Percentiles rank a stretch among this genome's conserved stretches.
These are phyloP conservation scores for Channa maculata DNA, from an alignment of 2,113 vertebrate genomes.

Conservation along the genomic window DNA sequence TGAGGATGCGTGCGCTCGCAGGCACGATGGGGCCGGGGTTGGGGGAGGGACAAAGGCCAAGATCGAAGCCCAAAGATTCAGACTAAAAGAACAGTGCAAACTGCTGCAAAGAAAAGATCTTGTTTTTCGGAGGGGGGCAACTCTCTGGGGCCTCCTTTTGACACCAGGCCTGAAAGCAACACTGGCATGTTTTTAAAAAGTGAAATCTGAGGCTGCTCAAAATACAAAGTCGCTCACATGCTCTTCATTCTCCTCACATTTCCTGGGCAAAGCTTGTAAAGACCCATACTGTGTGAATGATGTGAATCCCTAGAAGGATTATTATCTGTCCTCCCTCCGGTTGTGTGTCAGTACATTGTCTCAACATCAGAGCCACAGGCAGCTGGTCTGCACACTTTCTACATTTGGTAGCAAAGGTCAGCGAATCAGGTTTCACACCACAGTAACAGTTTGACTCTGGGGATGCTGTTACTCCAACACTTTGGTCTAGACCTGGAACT, in stretches of 20 bases:
- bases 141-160: too few relatives aligned
- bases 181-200: neutral
- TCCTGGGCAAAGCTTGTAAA: conserved; percentile 17
- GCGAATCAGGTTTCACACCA: conserved; percentile 12
- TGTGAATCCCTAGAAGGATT: conserved; percentile 42
- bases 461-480: neutral
- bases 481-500: neutral
- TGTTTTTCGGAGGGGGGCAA: too few relatives aligned
- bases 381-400: conserved; percentile 25
- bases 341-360: conserved; percentile 27
- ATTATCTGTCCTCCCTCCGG: conserved; percentile 4
- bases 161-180: too few relatives aligned
- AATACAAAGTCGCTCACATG: neutral
- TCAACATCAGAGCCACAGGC: conserved; percentile 23
- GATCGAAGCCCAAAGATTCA: too few relatives aligned
- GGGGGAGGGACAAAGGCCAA: too few relatives aligned
- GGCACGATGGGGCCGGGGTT: too few relatives aligned
- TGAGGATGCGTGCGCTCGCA: too few relatives aligned
- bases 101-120: too few relatives aligned
- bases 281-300: neutral
- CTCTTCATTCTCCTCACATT: neutral
- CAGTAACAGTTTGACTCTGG: neutral
- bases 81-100: too few relatives aligned
- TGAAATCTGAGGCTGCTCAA: neutral
- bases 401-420: neutral